phyloP scores from a whole-genome alignment of 1,140 invertebrate species.

The Drosophila pachea region DNA sequence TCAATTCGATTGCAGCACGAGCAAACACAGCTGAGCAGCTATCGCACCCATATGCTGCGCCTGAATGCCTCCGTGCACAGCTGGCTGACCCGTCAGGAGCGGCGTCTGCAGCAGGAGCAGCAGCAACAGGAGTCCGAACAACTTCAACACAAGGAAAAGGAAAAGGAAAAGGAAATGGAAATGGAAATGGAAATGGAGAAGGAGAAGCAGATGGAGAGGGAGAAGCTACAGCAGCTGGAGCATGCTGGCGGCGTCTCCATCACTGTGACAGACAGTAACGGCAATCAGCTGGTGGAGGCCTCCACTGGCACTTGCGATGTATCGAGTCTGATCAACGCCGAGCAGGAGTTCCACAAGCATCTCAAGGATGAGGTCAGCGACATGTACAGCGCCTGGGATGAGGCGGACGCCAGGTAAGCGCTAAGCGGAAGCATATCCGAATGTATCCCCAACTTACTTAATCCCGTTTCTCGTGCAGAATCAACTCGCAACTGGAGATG shows the following conservation, averaged over 20 bases:
- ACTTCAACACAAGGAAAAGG: slow-evolving; percentile 22
- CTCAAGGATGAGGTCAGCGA: slow-evolving; percentile 87
- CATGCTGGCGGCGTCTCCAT: slow-evolving; percentile 42
- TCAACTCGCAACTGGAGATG: slow-evolving; percentile 72
- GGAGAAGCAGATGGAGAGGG: slow-evolving; percentile 7
- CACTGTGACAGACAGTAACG: slow-evolving; percentile 69
- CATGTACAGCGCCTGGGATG: slow-evolving; percentile 88
- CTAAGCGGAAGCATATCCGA: background rate
- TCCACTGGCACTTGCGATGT: slow-evolving; percentile 78
- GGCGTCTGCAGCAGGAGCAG: slow-evolving; percentile 70
- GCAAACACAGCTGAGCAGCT: slow-evolving; percentile 84
- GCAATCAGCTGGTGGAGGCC: slow-evolving; percentile 66
- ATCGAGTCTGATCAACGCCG: slow-evolving; percentile 67
- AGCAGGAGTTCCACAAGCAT: slow-evolving; percentile 79
- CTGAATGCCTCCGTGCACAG: slow-evolving; percentile 88
- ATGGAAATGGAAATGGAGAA: background rate
- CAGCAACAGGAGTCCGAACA: slow-evolving; percentile 62
- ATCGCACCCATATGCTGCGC: slow-evolving; percentile 85
- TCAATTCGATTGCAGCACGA: slow-evolving; percentile 81
- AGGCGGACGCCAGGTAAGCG: slow-evolving; percentile 86
- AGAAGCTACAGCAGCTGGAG: slow-evolving; percentile 5
- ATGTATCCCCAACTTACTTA: background rate
- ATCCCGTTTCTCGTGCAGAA: slow-evolving; percentile 37
- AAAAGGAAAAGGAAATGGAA: slow-evolving; percentile 7
- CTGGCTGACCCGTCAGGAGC: slow-evolving; percentile 82